These are phyloP conservation scores for Stegophylla sp. DNA, from an alignment of 2,888 invertebrate genomes.

Conservation along the genomic window DNA sequence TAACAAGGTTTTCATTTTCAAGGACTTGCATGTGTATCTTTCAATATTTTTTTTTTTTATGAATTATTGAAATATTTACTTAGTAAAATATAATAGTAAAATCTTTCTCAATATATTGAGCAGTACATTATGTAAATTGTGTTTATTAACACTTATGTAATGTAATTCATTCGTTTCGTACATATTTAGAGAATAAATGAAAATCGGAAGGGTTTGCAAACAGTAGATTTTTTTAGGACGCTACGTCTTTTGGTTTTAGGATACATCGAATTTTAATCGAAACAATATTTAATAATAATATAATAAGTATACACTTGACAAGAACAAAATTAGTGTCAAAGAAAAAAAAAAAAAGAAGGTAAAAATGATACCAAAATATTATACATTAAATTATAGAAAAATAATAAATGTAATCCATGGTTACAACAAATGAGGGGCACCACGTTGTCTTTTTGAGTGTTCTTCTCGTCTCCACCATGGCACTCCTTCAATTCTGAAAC, in stretches of 20 bases:
- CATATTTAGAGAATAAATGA: too few species aligned
- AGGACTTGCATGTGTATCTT: neutral
- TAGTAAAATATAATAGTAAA: too few species aligned
- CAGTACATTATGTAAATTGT: too few species aligned
- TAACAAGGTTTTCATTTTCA: conserved; percentile 39
- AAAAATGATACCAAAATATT: conserved; percentile 5
- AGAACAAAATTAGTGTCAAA: conserved; percentile 29
- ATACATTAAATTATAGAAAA: conserved; percentile 2
- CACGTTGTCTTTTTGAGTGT: conserved; percentile 36
- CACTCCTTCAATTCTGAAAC: conserved; percentile 64
- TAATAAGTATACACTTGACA: neutral
- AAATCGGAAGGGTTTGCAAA: neutral
- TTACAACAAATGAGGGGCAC: conserved; percentile 27
- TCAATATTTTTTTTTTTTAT: too few species aligned
- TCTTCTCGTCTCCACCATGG: conserved; percentile 67
- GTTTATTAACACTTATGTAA: too few species aligned
- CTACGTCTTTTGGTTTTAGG: neutral
- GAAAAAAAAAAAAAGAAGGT: conserved; percentile 6
- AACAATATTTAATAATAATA: conserved; percentile 11
- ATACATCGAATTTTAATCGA: conserved; percentile 14
- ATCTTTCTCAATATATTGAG: too few species aligned
- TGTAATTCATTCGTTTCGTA: too few species aligned
- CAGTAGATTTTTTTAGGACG: neutral
- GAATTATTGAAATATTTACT: too few species aligned
- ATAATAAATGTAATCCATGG: neutral